Evolutionary conservation across 1,140 invertebrate genomes (phyloP).

Genomic region (Brachionus sp.): DNA sequence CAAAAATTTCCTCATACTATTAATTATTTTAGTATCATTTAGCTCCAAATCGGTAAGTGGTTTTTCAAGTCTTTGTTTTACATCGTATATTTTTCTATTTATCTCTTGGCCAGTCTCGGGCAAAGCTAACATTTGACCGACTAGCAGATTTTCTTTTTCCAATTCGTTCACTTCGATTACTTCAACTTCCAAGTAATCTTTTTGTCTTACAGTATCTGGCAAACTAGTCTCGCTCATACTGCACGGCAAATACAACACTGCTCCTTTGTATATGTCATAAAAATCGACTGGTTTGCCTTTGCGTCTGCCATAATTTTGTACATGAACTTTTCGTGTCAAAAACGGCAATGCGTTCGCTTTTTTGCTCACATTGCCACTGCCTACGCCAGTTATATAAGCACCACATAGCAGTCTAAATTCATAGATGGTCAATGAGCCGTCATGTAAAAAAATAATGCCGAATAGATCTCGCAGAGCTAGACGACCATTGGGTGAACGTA

Average conservation of each 20-base stretch:
- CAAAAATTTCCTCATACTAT: constrained; percentile 29
- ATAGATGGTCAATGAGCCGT: constrained; percentile 33
- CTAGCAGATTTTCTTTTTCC: constrained; percentile 32
- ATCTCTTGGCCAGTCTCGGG: background rate
- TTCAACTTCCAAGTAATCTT: background rate
- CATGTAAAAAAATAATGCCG: constrained; percentile 12
- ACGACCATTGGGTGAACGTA: constrained; percentile 21
- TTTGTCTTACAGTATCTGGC: background rate
- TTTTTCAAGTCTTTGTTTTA: background rate
- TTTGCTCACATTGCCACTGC: constrained; percentile 32
- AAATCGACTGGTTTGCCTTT: constrained; percentile 2
- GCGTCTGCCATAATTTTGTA: background rate
- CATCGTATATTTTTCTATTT: background rate
- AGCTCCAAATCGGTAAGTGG: background rate
- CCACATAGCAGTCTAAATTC: constrained; percentile 37
- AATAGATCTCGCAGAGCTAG: constrained; percentile 22
- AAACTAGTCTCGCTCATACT: background rate
- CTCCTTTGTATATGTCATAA: constrained; percentile 32
- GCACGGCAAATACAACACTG: background rate
- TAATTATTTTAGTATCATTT: constrained; percentile 6
- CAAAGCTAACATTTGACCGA: background rate
- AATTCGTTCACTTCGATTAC: constrained; percentile 17
- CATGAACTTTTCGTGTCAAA: background rate
- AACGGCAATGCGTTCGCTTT: constrained; percentile 42
- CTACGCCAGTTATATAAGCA: constrained; percentile 5